Base-by-base conservation (phyloP, 64 coral and sea anemone genomes). In the Trachythela sp. region DNA sequence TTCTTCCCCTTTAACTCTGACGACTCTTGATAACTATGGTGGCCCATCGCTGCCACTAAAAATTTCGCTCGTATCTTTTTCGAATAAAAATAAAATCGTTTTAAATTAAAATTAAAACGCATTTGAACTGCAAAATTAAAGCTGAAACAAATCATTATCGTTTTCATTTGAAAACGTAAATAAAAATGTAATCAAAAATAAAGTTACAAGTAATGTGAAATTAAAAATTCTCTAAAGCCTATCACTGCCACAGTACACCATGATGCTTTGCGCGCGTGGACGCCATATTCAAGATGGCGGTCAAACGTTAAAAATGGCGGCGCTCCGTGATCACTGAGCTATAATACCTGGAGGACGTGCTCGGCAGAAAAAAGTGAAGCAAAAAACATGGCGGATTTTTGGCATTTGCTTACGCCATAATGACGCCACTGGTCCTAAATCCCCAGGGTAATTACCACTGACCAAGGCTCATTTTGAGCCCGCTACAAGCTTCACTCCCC, bases 231-330 rank as follows among this genome's bases (percentile, higher is more conserved):
- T 64, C 24, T 26, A 64, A 64, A 64, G 56, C 56, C 56, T 80
- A 80, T 35, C 75, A 29, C 75, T 80, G 6, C 37, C 75, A 80
- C 75, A 80, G 75, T 80, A 80, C 37, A 80, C 75, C 75, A 80
- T 80, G 38, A 80, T 38, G 33, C 75, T 38, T 80, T 80, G 75
- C 34, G 75, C 75, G 75, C 30, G 13, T 80, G 49, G 13, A 52
- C 22, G 13, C 29, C 68, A 52, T 26, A 35, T 72, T 11, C n/a
- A 72, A 72, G n/a, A 72, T 72, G 68, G 68, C 18, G 75, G 75
- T 31, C 5, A 3, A 22, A n/a, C 30, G 59, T n/a, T n/a, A n/a
- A 31, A 68, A 22, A 31, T 45, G 42, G 42, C 42, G 11, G 42
- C 42, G 4, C 42, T 45, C 42, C 11, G 42, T n/a, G n/a, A n/a